A percentile compares a stretch with the other conserved stretches of the same genome.
Evolutionary conservation across 2,888 invertebrate genomes (phyloP).

Genomic region (Stenodema calcarata): DNA sequence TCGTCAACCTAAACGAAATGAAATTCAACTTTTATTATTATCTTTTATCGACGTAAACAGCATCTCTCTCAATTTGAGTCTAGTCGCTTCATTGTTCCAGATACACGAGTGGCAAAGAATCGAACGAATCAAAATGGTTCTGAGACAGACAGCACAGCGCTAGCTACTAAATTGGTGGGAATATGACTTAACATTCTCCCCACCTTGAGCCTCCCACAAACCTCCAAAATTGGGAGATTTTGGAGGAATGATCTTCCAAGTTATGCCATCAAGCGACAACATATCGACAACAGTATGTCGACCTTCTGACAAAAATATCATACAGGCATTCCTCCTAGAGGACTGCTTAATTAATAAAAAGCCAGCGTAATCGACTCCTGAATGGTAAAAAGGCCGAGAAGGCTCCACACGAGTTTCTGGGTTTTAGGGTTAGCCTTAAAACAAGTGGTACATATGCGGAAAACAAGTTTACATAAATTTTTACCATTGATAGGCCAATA

Average conservation of each 20-base stretch:
- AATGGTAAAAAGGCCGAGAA: conserved; percentile 31
- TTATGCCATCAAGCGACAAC: not conserved
- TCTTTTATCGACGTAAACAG: no score
- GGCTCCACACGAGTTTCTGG: conserved; percentile 56
- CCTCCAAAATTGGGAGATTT: conserved; percentile 44
- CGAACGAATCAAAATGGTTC: no score
- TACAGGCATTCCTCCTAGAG: conserved; percentile 55
- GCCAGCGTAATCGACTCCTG: conserved; percentile 7
- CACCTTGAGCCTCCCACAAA: conserved; percentile 48
- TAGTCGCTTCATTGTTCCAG: no score
- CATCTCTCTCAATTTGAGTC: no score
- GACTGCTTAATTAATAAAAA: not conserved
- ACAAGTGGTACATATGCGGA: conserved; percentile 54
- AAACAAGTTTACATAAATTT: conserved; percentile 51
- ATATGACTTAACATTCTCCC: no score
- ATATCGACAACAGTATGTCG: conserved; percentile 49
- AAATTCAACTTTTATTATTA: no score
- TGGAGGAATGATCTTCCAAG: conserved; percentile 34
- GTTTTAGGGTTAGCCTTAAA: not conserved
- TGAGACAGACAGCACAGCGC: no score
- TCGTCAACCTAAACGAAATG: no score
- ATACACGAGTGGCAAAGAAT: no score
- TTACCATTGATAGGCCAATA: conserved; percentile 57
- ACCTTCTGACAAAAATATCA: conserved; percentile 58
- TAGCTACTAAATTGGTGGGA: no score